Evolutionary conservation across 37 sponge, comb jelly and placozoan genomes (phyloP).

Genomic region (Hexactinellida sp.): DNA sequence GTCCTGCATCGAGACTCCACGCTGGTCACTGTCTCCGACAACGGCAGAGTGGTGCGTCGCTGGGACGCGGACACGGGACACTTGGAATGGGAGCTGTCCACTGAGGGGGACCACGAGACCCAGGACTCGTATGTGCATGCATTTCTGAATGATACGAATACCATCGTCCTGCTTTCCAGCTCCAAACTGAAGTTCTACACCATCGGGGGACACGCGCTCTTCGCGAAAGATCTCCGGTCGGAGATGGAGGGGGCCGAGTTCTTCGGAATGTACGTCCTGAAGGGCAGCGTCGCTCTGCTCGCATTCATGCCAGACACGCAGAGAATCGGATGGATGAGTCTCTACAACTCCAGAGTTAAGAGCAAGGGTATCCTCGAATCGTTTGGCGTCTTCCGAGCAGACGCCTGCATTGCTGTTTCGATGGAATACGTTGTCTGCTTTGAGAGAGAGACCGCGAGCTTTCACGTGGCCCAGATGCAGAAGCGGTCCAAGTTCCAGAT

Average conservation of each 20-base stretch:
- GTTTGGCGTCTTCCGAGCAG: not conserved
- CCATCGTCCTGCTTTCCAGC: not conserved
- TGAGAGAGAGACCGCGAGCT: not conserved
- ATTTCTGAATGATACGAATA: not conserved
- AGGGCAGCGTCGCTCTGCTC: not conserved
- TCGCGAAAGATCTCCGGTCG: not conserved
- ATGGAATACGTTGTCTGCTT: not conserved
- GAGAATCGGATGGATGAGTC: not conserved
- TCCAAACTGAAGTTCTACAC: not conserved
- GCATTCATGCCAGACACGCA: not conserved
- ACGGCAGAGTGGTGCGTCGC: slow-evolving; percentile 31
- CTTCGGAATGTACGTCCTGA: not conserved
- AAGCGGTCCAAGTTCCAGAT: not conserved
- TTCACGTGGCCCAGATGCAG: not conserved
- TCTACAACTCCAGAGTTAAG: not conserved
- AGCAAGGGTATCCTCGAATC: not conserved
- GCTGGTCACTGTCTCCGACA: slow-evolving; percentile 44
- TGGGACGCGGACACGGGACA: slow-evolving; percentile 55
- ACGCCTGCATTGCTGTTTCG: not conserved
- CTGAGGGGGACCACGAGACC: not conserved
- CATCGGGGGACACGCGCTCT: not conserved
- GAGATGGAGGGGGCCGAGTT: not conserved
- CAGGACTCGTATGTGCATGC: not conserved
- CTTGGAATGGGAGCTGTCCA: slow-evolving; percentile 47
- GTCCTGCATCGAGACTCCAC: not conserved